These are phyloP conservation scores for Sarcophilus harrisii DNA, from an alignment of 2,797 vertebrate species.

Conservation along the genomic window DNA sequence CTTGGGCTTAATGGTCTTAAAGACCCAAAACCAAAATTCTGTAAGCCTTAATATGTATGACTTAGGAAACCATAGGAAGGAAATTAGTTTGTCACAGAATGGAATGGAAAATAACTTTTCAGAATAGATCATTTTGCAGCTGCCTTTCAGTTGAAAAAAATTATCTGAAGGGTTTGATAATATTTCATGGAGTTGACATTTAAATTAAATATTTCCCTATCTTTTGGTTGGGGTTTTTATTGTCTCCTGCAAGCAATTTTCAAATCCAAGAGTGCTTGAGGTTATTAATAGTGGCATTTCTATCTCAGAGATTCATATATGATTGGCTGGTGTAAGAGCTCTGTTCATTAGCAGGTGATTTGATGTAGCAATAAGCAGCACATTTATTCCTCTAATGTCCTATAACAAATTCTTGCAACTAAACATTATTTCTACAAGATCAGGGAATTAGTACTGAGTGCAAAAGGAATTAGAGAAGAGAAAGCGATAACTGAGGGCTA, in stretches of 20 bases:
- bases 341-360: not conserved
- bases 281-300: not conserved
- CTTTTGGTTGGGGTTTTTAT: slow-evolving; percentile 1
- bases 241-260: not conserved
- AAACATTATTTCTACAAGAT: not conserved
- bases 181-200: not conserved
- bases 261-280: not conserved
- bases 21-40: not conserved
- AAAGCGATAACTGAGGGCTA: not conserved
- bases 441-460: not conserved
- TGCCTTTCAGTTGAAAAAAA: not conserved
- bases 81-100: slow-evolving; percentile 13
- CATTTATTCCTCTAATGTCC: not conserved
- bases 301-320: not conserved
- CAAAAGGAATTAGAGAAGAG: slow-evolving; percentile 4
- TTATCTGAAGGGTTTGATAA: not conserved
- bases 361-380: not conserved
- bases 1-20: not conserved
- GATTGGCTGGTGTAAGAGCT: not conserved
- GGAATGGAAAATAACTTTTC: not conserved
- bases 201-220: not conserved
- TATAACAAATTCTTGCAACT: not conserved
- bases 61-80: not conserved
- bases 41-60: not conserved
- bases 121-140: not conserved